Conservation (phyloP, 1,140 invertebrate species). For the Drosophila sturtevanti region DNA sequence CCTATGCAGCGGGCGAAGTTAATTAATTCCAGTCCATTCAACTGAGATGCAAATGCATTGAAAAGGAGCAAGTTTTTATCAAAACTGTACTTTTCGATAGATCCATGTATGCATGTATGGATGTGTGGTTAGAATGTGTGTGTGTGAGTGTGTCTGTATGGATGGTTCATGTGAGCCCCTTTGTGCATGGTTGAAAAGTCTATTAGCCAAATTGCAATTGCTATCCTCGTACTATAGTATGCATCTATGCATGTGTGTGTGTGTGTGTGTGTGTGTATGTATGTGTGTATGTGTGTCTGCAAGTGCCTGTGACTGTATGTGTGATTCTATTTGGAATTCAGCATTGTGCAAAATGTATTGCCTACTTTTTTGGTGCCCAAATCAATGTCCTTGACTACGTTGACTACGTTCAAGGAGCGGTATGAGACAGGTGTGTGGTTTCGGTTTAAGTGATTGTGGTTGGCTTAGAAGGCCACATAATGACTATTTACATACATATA, state of each 20-base stretch:
- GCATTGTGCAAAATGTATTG: slow-evolving; percentile 11
- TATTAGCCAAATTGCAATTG: slow-evolving; percentile 56
- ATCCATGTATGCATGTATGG: no score
- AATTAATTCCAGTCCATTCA: not conserved
- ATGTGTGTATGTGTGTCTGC: not conserved
- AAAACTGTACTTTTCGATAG: not conserved
- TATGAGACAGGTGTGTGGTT: slow-evolving; percentile 3
- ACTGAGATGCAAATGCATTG: slow-evolving; percentile 3
- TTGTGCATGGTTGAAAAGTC: slow-evolving; percentile 18
- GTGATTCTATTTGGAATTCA: slow-evolving; percentile 12
- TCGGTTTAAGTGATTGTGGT: slow-evolving; percentile 6
- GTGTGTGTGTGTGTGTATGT: not conserved
- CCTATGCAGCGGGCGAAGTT: not conserved
- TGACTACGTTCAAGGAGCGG: not conserved
- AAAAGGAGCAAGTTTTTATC: not conserved
- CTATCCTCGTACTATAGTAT: slow-evolving; percentile 12
- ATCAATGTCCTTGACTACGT: slow-evolving; percentile 43
- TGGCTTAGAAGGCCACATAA: slow-evolving; percentile 4
- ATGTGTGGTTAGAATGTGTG: not conserved
- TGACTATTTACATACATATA: not conserved
- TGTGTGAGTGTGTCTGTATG: no score
- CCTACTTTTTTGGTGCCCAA: slow-evolving; percentile 5
- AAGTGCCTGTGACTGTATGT: slow-evolving; percentile 18
- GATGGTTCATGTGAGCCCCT: not conserved
- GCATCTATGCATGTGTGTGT: not conserved